Conservation (phyloP, 1,140 invertebrate species). For the Protaetia brevitarsis region DNA sequence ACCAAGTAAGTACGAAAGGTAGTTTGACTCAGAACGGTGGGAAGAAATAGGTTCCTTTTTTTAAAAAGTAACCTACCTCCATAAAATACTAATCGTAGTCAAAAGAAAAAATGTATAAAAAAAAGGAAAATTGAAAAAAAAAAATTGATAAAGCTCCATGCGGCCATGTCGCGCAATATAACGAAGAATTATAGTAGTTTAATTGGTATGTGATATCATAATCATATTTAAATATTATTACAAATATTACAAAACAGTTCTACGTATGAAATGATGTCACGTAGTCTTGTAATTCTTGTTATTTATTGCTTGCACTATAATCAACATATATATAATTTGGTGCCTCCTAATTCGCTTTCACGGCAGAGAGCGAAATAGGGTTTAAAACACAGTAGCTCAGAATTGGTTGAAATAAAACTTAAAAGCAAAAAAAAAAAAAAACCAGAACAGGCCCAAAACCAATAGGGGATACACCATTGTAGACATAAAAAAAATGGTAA, state of each 20-base stretch:
- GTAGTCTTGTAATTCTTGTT: constrained; percentile 44
- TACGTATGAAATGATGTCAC: constrained; percentile 48
- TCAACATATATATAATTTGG: constrained; percentile 28
- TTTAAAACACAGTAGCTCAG: constrained; percentile 44
- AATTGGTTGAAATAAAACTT: constrained; percentile 38
- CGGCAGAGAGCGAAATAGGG: constrained; percentile 46
- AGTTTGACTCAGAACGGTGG: constrained; percentile 37
- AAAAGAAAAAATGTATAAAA: constrained; percentile 10
- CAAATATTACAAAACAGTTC: no score
- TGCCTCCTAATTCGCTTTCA: constrained; percentile 44
- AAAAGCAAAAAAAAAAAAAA: no score
- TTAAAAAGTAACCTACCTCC: constrained; percentile 39
- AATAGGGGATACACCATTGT: constrained; percentile 6
- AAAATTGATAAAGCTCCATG: constrained; percentile 37
- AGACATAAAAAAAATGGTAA: no score
- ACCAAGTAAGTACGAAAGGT: constrained; percentile 31
- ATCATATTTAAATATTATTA: constrained; percentile 39
- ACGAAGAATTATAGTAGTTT: constrained; percentile 43
- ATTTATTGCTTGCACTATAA: constrained; percentile 42
- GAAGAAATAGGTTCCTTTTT: constrained; percentile 35
- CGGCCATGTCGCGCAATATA: constrained; percentile 43
- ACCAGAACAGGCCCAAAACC: neutral
- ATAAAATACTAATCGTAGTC: constrained; percentile 30
- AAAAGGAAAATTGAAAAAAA: constrained; percentile 19
- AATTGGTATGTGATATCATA: constrained; percentile 46